Percentiles rank a stretch among this genome's conserved stretches.
These are phyloP conservation scores for Crossoptilon crossoptilon DNA, from an alignment of 2,797 vertebrate species.

Conservation along the genomic window DNA sequence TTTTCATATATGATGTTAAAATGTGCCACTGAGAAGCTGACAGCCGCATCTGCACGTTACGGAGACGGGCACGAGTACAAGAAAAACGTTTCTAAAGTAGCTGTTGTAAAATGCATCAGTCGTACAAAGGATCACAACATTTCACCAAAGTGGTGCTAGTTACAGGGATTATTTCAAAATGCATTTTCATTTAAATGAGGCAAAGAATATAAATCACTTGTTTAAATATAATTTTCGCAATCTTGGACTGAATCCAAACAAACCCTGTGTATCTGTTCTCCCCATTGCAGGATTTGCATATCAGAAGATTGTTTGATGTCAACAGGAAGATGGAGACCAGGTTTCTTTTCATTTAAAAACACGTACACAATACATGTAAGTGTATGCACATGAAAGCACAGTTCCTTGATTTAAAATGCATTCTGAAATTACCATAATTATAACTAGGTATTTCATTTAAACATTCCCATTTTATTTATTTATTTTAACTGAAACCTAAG, in stretches of 20 bases:
- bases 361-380: conserved; percentile 88
- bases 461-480: conserved; percentile 22
- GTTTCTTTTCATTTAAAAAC: conserved; percentile 89
- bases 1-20: background rate
- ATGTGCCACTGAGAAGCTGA: background rate
- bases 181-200: conserved; percentile 69
- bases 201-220: conserved; percentile 60
- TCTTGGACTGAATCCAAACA: conserved; percentile 92
- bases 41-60: conserved; percentile 3
- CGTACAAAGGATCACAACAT: conserved; percentile 12
- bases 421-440: conserved; percentile 83
- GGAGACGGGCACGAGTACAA: background rate
- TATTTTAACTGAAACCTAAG: background rate
- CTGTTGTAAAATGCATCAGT: background rate
- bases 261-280: conserved; percentile 85
- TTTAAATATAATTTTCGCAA: conserved; percentile 76
- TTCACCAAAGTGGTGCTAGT: conserved; percentile 33
- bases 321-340: conserved; percentile 88
- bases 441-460: conserved; percentile 47
- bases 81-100: background rate
- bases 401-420: conserved; percentile 86
- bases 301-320: conserved; percentile 98
- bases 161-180: conserved; percentile 51
- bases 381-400: conserved; percentile 86
- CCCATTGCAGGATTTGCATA: conserved; percentile 91